Evolutionary conservation across 2,888 invertebrate genomes (phyloP), one percentile per base, ranked within the genome.

Genomic region (Amphipyra tragopoginis): DNA sequence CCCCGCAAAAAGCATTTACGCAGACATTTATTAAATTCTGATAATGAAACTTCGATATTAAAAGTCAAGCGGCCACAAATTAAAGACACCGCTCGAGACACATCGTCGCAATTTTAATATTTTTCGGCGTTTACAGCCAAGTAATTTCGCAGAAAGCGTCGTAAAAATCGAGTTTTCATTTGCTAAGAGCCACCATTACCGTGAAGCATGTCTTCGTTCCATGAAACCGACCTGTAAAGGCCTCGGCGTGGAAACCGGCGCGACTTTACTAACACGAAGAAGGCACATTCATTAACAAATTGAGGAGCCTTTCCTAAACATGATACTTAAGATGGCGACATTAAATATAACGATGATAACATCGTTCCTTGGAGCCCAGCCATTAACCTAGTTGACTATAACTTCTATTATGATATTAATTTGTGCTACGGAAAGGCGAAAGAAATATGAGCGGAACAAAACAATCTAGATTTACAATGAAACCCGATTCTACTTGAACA

Each of bases 81-180:
- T 68, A 77, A 80, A 63, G 65, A 68, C 49, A 53, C 50, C 53
- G 29, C 70, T 62, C 58, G 62, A 70, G 67, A 75, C 68, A 72
- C 21, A 14, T 34, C 62, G 72, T 65, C 67, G 15, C 69, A 81
- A 80, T 83, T 84, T 84, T 79, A 82, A 87, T 85, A 85, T 83
- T 80, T 81, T 79, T 81, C 77, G 75, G 73, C 80, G 72, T 83
- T 76, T 75, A 79, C 79, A 65, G 67, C 74, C 65, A 78, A 77
- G 84, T 86, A 89, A 92, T 92, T 88, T 83, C 76, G 81, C 80
- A 86, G 85, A 90, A 85, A 88, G 90, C 88, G 79, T 90, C 88
- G 84, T 92, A 90, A 92, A 87, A 91, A 92, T 89, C 79, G 85
- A 88, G 85, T 90, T 90, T 91, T 91, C 88, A 91, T 93, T 92